These are phyloP conservation scores for Thyatira batis DNA, from an alignment of 2,888 invertebrate genomes.

Conservation along the genomic window DNA sequence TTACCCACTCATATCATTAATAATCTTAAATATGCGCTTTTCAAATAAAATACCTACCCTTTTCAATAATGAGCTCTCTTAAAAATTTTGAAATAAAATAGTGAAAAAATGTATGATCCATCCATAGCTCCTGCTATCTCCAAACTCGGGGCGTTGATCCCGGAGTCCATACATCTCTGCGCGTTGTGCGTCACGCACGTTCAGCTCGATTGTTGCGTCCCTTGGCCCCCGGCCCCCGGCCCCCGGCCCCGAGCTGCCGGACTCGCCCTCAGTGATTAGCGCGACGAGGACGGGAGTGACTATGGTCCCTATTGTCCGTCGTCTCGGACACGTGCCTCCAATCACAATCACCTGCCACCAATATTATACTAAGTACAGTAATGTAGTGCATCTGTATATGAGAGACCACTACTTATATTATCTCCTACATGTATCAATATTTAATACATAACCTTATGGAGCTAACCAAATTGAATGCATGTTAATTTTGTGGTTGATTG, in stretches of 20 bases:
- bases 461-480: too few relatives aligned
- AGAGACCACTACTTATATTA: too few relatives aligned
- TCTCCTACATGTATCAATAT: too few relatives aligned
- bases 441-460: too few relatives aligned
- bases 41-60: too few relatives aligned
- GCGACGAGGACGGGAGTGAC: background rate
- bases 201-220: background rate
- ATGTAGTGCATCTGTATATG: too few relatives aligned
- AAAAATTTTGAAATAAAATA: too few relatives aligned
- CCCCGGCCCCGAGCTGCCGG: background rate
- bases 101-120: background rate
- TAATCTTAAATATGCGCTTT: too few relatives aligned
- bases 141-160: background rate
- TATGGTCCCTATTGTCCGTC: background rate
- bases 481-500: too few relatives aligned
- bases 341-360: background rate
- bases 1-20: too few relatives aligned
- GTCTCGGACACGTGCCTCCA: background rate
- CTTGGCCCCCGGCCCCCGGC: background rate
- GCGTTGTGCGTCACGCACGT: background rate
- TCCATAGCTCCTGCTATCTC: slow-evolving; percentile 1
- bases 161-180: background rate
- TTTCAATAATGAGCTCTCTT: too few relatives aligned
- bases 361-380: too few relatives aligned
- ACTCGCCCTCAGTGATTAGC: background rate